Conservation (phyloP, 2,797 vertebrate species). For the Enteromius radiatus region DNA sequence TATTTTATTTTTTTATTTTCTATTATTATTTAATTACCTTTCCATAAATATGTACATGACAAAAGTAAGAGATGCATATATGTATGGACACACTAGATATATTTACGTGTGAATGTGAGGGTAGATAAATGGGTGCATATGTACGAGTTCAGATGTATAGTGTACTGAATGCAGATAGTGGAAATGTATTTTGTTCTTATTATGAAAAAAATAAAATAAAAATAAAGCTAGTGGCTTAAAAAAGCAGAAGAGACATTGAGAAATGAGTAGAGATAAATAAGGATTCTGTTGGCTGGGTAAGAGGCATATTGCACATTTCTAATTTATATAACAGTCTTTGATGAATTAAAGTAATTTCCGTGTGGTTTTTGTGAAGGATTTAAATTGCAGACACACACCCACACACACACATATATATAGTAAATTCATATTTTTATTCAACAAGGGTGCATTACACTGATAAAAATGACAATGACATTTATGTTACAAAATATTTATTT, state of each 20-base stretch:
- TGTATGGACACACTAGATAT: too few relatives aligned
- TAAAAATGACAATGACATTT: background rate
- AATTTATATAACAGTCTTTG: constrained; percentile 1
- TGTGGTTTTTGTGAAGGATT: background rate
- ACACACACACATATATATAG: background rate
- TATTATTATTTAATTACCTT: too few relatives aligned
- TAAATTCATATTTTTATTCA: background rate
- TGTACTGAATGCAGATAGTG: too few relatives aligned
- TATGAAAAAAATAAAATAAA: background rate
- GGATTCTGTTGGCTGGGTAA: background rate
- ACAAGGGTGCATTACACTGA: too few relatives aligned
- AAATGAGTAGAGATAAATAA: background rate
- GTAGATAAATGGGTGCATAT: too few relatives aligned
- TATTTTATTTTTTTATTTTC: too few relatives aligned
- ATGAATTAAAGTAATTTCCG: background rate
- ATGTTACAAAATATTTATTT: background rate
- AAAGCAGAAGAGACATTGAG: background rate
- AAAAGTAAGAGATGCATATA: too few relatives aligned
- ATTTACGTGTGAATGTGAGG: too few relatives aligned
- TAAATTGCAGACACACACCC: background rate
- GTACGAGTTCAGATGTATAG: too few relatives aligned
- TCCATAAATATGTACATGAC: too few relatives aligned
- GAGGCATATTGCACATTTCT: background rate
- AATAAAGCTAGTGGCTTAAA: too few relatives aligned
- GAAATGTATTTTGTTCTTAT: too few relatives aligned